Conservation (phyloP, 2,113 vertebrate genomes). For the Pomatostomus ruficeps region DNA sequence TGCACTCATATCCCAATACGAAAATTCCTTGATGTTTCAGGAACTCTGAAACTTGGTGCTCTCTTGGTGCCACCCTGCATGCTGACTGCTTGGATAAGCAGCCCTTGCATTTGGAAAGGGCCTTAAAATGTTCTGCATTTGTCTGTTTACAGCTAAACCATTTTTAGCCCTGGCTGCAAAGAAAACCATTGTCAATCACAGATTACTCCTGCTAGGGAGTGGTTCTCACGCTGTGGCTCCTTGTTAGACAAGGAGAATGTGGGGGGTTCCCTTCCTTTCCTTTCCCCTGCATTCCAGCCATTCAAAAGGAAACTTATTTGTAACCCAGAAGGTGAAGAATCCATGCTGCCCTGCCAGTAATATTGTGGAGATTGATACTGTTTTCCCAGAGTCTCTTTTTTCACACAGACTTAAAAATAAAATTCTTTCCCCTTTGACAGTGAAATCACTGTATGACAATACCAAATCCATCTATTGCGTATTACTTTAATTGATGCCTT, state of each 20-base stretch:
- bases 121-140: neutral
- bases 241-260: constrained; percentile 14
- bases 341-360: neutral
- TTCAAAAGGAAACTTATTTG: constrained; percentile 17
- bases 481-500: neutral
- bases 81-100: neutral
- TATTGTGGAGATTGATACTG: neutral
- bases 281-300: constrained; percentile 21
- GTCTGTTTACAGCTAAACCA: neutral
- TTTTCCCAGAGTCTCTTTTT: neutral
- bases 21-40: neutral
- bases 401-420: neutral
- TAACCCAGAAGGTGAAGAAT: neutral
- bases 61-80: neutral
- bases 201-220: constrained; percentile 1
- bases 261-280: neutral
- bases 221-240: constrained; percentile 23
- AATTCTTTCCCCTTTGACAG: neutral
- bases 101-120: neutral
- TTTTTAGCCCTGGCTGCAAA: constrained; percentile 23
- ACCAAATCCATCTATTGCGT: neutral
- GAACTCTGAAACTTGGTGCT: neutral
- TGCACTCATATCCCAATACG: neutral
- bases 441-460: neutral
- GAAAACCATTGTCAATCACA: constrained; percentile 30